Evolutionary conservation across 2,797 vertebrate species (phyloP).

Genomic region (Chaetophractus vellerosus): DNA sequence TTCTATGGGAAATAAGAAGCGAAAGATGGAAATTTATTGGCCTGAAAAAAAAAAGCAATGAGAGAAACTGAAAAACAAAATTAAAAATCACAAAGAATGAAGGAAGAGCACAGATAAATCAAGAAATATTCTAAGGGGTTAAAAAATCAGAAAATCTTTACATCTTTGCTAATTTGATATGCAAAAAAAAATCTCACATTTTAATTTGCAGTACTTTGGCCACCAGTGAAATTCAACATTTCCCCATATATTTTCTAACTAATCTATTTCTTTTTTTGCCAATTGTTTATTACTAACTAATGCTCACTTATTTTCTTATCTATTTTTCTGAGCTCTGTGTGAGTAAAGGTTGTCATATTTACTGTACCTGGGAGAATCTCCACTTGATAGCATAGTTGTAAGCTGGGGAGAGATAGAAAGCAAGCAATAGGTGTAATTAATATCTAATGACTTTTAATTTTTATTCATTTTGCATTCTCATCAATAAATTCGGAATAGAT

Average conservation of each 20-base stretch:
- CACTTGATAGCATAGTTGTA: neutral
- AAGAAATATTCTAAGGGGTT: neutral
- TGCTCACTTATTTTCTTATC: constrained; percentile 45
- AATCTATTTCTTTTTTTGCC: constrained; percentile 33
- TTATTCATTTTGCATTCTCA: constrained; percentile 35
- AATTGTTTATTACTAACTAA: constrained; percentile 55
- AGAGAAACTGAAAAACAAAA: constrained; percentile 52
- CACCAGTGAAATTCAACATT: constrained; percentile 31
- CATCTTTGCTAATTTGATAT: constrained; percentile 41
- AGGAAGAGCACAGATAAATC: neutral
- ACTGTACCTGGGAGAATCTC: constrained; percentile 4
- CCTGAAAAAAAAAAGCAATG: neutral
- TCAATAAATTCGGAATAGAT: neutral
- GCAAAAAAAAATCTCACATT: constrained; percentile 39
- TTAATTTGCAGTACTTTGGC: constrained; percentile 53
- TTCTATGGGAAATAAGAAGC: constrained; percentile 25
- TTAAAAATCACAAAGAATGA: neutral
- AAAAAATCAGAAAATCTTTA: constrained; percentile 4
- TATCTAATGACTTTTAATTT: constrained; percentile 19
- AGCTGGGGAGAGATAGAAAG: neutral
- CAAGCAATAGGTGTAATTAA: neutral
- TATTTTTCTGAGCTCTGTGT: neutral
- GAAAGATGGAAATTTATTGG: neutral
- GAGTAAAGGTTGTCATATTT: neutral
- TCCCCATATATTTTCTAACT: constrained; percentile 32